Evolutionary conservation across 1,140 invertebrate species (phyloP), one percentile per base, ranked within the genome.

Genomic region (Cyphomyrmex costatus): DNA sequence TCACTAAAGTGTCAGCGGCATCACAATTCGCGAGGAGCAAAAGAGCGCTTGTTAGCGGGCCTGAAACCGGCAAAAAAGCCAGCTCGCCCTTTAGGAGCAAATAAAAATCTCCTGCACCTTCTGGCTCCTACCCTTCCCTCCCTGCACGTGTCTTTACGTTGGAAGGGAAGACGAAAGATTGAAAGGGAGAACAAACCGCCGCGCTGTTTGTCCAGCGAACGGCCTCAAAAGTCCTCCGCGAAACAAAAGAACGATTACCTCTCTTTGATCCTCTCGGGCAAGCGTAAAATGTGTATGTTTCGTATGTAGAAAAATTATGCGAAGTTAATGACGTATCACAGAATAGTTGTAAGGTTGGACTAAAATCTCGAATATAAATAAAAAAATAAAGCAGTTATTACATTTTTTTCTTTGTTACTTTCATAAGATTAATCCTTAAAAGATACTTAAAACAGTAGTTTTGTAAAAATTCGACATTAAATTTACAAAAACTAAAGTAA

Each of bases 1-100:
- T 93, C 92, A 92, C 93, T 93, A 93, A 93, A 93, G 93, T 93
- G 93, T 93, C 93, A 93, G 92, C 83, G 88, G 92, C 92, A 93
- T 93, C 93, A 93, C 92, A 93, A 93, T 93, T 93, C 93, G 92
- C 89, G 89, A 89, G 91, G 88, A 92, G 92, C 90, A 92, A 91
- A 92, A 90, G 89, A 87, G 91, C 88, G 92, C 93, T 93, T 93
- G 93, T 93, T 93, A 93, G 93, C 90, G 90, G 88, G 82, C 89
- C 58, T 66, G 83, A 85, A 80, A 61, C 58, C 82, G 79, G 73
- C 76, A 91, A 93, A 92, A 92, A 93, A 92, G 86, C 70, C 86
- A 83, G 90, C 79, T 84, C 70, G 80, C 73, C 74, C 53, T 70
- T 66, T 10, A 73, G 33, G 66, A 89, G 79, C 86, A 88, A 90